Conservation (phyloP, 2,888 invertebrate genomes). For the Nephrotoma appendiculata region DNA sequence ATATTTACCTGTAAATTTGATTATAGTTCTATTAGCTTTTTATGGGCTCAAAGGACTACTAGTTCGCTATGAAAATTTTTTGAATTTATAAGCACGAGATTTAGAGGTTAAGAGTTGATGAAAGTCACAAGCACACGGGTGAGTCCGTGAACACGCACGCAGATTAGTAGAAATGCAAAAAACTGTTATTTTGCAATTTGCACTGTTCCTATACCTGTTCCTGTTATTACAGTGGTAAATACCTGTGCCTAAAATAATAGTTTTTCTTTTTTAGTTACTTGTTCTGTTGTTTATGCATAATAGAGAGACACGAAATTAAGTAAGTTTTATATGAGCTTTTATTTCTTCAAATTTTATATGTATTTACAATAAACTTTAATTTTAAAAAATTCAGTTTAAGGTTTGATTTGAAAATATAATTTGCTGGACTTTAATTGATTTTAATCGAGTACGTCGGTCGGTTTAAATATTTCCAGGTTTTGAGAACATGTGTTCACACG, state of each 20-base stretch:
- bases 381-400: not conserved
- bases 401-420: not conserved
- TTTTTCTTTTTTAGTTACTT: not conserved
- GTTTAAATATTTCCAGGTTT: not conserved
- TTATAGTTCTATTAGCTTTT: too few relatives aligned
- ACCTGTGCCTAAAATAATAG: not conserved
- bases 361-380: not conserved
- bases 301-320: not conserved
- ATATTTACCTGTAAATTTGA: too few relatives aligned
- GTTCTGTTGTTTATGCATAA: not conserved
- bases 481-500: not conserved
- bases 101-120: too few relatives aligned
- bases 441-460: not conserved
- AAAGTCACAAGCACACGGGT: too few relatives aligned
- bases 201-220: not conserved
- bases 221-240: not conserved
- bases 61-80: too few relatives aligned
- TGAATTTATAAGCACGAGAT: too few relatives aligned
- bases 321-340: not conserved
- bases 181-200: not conserved
- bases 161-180: not conserved
- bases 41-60: too few relatives aligned
- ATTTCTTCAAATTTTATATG: not conserved
- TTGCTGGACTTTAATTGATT: not conserved
- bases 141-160: too few relatives aligned